Evolutionary conservation across 2,888 invertebrate species (phyloP), one percentile per base, ranked within the genome.

Genomic region (Chouioia cunea): DNA sequence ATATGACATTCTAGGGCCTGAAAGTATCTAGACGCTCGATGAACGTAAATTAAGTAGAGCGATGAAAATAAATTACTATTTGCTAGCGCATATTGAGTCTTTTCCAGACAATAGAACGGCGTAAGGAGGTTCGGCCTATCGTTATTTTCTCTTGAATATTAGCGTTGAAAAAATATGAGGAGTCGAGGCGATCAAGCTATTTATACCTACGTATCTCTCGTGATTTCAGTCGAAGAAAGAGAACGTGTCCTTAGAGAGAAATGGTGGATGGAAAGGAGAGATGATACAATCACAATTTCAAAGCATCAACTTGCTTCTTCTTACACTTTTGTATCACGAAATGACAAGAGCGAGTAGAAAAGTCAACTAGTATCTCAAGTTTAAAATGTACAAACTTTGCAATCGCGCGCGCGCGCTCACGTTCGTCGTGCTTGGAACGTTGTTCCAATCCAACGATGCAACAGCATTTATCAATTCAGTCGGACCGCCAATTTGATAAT

Each of bases 1-100:
- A 84, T 84, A 84, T 83, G 83, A 82, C 77, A 77, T 79, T 78
- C 77, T 77, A 80, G 80, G 75, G 76, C 76, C 67, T 50, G 58
- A 52, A 69, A 73, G 70, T 64, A 67, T 70, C 63, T 70, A 70
- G 68, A 66, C 64, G 72, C 68, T 76, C 76, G 74, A 78, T 77
- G 76, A 78, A 78, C 74, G 77, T 77, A n/a, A n/a, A 67, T 77
- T 74, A 77, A 76, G 76, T 77, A 50, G 62, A 65, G 36, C 65
- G 77, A 75, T 81, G 80, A 80, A 79, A 83, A 83, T 83, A 84
- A 85, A 84, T 84, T 81, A 84, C 81, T 83, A 83, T 77, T 76
- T 77, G 73, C 82, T 81, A 81, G 76, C 73, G 75, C 80, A 80
- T 75, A 80, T 62, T 75, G 78, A 79, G 77, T 83, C 80, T 81